Percentiles rank a stretch among this genome's conserved stretches.
Conservation (phyloP, 1,140 invertebrate genomes). For the Ladona fulva region DNA sequence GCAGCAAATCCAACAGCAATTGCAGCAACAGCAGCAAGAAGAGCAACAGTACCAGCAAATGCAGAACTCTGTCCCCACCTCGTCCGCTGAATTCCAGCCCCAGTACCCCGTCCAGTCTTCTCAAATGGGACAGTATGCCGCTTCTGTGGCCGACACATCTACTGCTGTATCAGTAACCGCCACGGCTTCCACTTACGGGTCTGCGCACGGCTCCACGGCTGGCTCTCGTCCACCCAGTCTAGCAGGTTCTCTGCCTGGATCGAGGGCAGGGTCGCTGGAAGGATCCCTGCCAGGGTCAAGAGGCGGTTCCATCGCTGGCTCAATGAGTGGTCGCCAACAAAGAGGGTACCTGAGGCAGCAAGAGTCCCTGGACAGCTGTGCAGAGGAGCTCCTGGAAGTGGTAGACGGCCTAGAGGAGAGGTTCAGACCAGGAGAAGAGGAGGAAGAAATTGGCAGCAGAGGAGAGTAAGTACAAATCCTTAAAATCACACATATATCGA, state of each 20-base stretch:
- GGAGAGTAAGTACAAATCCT: background rate
- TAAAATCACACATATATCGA: no score
- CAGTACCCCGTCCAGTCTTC: background rate
- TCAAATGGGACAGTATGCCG: background rate
- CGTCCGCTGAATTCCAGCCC: background rate
- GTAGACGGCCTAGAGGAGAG: background rate
- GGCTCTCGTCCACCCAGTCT: background rate
- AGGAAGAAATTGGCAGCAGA: background rate
- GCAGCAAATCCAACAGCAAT: constrained; percentile 14
- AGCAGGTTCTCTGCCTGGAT: background rate
- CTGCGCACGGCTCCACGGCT: background rate
- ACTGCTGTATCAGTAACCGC: background rate
- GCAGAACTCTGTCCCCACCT: no score
- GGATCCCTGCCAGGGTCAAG: background rate
- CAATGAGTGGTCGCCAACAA: constrained; percentile 16
- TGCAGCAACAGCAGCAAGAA: constrained; percentile 16
- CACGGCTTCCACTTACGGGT: constrained; percentile 15
- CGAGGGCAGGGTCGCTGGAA: background rate
- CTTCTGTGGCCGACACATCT: background rate
- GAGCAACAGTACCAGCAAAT: no score
- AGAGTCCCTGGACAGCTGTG: constrained; percentile 39
- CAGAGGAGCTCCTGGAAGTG: constrained; percentile 30
- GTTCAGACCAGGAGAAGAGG: background rate
- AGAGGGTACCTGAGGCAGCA: constrained; percentile 22
- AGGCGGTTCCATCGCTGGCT: background rate